Evolutionary conservation across 2,888 invertebrate species (phyloP).

Genomic region (Calliopum simillimum): DNA sequence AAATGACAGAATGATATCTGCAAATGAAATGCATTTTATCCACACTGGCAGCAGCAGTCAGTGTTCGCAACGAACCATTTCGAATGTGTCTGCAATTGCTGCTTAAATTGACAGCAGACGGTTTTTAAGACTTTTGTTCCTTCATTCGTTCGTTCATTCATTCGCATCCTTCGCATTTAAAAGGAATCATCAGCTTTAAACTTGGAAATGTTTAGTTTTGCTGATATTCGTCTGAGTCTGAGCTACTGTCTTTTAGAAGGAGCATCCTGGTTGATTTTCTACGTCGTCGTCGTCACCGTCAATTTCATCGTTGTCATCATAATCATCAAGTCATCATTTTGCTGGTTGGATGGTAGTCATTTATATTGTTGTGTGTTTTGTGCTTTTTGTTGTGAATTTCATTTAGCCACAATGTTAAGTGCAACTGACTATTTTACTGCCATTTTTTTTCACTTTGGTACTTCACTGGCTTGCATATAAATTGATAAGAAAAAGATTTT

Average conservation of each 20-base stretch:
- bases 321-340: conserved; percentile 19
- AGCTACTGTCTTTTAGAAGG: neutral
- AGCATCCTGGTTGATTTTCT: neutral
- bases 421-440: conserved; percentile 23
- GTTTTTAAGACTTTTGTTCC: conserved; percentile 26
- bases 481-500: neutral
- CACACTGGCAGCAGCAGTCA: conserved; percentile 4
- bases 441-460: conserved; percentile 48
- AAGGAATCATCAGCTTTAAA: conserved; percentile 58
- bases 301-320: conserved; percentile 15
- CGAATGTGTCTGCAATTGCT: conserved; percentile 26
- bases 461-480: neutral
- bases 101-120: conserved; percentile 41
- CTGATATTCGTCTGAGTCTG: conserved; percentile 9
- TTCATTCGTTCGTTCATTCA: conserved; percentile 41
- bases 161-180: conserved; percentile 53
- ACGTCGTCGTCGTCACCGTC: conserved; percentile 3
- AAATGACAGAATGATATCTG: conserved; percentile 66
- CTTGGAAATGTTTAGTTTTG: conserved; percentile 8
- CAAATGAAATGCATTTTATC: conserved; percentile 59
- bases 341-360: conserved; percentile 14
- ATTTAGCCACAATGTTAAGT: conserved; percentile 17
- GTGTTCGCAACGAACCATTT: conserved; percentile 6
- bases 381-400: conserved; percentile 15
- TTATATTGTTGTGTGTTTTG: conserved; percentile 11